Conservation (phyloP, 2,888 invertebrate species). For the Scrobipalpa atriplicella region DNA sequence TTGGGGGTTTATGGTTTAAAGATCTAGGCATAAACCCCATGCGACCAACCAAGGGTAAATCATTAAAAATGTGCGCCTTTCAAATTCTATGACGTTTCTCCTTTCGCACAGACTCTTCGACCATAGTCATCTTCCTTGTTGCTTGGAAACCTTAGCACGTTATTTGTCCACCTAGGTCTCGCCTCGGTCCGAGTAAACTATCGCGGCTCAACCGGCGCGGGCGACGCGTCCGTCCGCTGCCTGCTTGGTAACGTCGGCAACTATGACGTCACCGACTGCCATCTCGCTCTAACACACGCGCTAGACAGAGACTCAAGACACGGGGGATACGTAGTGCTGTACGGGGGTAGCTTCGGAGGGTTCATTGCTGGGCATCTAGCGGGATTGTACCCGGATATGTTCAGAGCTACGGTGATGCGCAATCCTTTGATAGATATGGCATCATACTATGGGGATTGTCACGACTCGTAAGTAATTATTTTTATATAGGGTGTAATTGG, state of each 20-base stretch:
- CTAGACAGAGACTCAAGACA: constrained; percentile 47
- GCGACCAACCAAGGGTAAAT: too few species aligned
- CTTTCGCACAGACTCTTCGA: too few species aligned
- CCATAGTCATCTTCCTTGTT: too few species aligned
- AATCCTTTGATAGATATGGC: constrained; percentile 93
- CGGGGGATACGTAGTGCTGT: constrained; percentile 50
- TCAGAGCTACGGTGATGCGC: constrained; percentile 87
- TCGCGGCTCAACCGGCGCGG: constrained; percentile 90
- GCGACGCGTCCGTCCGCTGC: constrained; percentile 86
- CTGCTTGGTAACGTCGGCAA: constrained; percentile 88
- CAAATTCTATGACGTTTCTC: too few species aligned
- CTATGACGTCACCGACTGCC: constrained; percentile 90
- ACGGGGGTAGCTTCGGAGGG: constrained; percentile 97
- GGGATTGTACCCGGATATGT: constrained; percentile 88
- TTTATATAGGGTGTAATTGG: too few species aligned
- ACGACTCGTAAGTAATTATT: too few species aligned
- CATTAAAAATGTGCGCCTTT: too few species aligned
- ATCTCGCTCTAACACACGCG: constrained; percentile 79
- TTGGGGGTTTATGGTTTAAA: too few species aligned
- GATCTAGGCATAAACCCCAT: too few species aligned
- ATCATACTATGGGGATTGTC: too few species aligned
- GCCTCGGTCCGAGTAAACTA: constrained; percentile 86
- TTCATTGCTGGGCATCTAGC: constrained; percentile 91
- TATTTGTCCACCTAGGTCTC: constrained; percentile 75
- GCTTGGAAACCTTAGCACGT: too few species aligned